phyloP scores from a whole-genome alignment of 2,888 invertebrate genomes.

The Balanococcus diminutus region DNA sequence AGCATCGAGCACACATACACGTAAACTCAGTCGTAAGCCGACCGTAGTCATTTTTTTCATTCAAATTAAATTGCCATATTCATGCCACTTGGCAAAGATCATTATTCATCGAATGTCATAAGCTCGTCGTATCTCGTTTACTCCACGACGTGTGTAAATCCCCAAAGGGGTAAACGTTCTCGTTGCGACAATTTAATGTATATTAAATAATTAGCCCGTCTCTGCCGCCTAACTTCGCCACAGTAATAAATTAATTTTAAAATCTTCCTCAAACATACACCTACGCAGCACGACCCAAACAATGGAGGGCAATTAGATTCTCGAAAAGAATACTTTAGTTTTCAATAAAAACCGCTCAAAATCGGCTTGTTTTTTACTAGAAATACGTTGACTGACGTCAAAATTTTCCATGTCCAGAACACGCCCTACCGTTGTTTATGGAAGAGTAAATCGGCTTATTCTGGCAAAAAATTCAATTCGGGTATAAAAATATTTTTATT shows the following conservation, averaged over 20 bases:
- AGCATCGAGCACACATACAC: neutral
- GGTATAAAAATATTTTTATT: neutral
- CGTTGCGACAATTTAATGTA: conserved; percentile 4
- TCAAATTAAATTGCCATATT: neutral
- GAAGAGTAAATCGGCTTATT: neutral
- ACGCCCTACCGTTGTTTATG: neutral
- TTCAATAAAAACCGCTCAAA: neutral
- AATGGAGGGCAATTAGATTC: neutral
- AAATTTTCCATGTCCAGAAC: neutral
- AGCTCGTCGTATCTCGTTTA: neutral
- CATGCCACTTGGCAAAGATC: conserved; percentile 1
- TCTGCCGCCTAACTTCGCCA: too few species aligned
- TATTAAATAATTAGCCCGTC: neutral
- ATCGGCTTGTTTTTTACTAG: neutral
- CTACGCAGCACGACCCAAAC: neutral
- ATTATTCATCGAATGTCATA: neutral
- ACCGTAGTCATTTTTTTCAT: neutral
- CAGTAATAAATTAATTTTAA: neutral
- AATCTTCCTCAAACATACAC: conserved; percentile 5
- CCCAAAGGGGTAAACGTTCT: conserved; percentile 17
- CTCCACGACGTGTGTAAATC: neutral
- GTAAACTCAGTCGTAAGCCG: too few species aligned
- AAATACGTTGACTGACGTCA: neutral
- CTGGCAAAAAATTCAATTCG: neutral
- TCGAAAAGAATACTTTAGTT: neutral